Evolutionary conservation across 2,888 invertebrate genomes (phyloP).

Genomic region (Imbricaverruca yamaguchii): DNA sequence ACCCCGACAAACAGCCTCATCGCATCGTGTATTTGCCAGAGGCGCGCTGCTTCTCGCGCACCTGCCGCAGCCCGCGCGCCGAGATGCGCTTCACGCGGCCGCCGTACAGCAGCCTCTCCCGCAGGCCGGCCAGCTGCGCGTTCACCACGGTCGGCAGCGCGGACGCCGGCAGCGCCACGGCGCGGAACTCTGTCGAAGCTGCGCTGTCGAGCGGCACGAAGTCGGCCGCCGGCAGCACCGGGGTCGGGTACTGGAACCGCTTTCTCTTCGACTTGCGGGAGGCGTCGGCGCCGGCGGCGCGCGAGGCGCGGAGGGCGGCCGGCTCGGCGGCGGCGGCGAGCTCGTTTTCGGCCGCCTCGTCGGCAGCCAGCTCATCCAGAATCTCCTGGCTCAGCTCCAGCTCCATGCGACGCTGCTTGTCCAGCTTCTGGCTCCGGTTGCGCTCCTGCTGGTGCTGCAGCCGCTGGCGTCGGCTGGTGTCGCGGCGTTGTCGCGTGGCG

Average conservation of each 20-base stretch:
- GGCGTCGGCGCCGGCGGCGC: not conserved
- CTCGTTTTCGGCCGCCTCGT: not conserved
- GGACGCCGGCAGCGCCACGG: not conserved
- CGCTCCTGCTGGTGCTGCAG: not conserved
- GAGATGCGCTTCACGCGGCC: not conserved
- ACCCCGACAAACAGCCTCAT: not conserved
- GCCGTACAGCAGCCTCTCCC: slow-evolving; percentile 9
- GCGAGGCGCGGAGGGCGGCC: no score
- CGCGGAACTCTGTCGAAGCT: not conserved
- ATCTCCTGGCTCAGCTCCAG: not conserved
- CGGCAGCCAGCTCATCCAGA: not conserved
- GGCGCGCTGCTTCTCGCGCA: not conserved
- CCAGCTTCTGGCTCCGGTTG: slow-evolving; percentile 7
- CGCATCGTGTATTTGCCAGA: not conserved
- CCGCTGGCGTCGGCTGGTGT: not conserved
- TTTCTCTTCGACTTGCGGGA: not conserved
- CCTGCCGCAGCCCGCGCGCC: not conserved
- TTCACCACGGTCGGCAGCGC: not conserved
- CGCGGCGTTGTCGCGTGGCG: not conserved
- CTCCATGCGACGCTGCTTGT: not conserved
- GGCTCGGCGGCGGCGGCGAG: not conserved
- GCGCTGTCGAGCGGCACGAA: not conserved
- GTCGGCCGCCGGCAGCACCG: not conserved
- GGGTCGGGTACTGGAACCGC: not conserved
- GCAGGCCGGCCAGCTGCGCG: not conserved